Conservation (phyloP, 2,888 invertebrate genomes). For the Drosophila acutilabella region DNA sequence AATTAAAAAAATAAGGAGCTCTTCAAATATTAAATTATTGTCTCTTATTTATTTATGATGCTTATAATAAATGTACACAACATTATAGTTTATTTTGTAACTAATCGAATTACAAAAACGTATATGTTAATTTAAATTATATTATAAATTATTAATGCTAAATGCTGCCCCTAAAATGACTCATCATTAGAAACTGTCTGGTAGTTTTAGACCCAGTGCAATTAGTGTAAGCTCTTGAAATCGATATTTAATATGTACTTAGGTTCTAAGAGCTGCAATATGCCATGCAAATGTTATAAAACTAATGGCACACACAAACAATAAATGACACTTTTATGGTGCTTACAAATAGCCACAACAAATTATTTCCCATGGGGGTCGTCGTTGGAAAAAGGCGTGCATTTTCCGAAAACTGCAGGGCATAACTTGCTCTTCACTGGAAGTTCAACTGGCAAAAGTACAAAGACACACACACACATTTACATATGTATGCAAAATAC, state of each 20-base stretch:
- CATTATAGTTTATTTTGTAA: too few species aligned
- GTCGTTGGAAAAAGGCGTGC: not conserved
- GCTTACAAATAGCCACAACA: slow-evolving; percentile 56
- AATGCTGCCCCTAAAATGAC: not conserved
- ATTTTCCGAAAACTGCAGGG: slow-evolving; percentile 46
- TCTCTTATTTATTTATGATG: too few species aligned
- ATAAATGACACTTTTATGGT: slow-evolving; percentile 48
- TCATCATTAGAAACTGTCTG: not conserved
- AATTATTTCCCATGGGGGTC: slow-evolving; percentile 45
- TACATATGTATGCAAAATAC: slow-evolving; percentile 48
- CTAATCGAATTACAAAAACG: too few species aligned
- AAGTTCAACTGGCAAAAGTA: slow-evolving; percentile 47
- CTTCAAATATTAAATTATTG: too few species aligned
- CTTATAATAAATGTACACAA: too few species aligned
- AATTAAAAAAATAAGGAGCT: too few species aligned
- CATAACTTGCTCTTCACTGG: slow-evolving; percentile 48
- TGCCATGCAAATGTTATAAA: slow-evolving; percentile 43
- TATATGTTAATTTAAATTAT: too few species aligned
- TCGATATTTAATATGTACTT: slow-evolving; percentile 8
- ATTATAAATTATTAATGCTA: too few species aligned
- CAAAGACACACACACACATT: slow-evolving; percentile 12
- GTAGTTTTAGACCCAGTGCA: not conserved
- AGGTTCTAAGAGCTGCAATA: not conserved
- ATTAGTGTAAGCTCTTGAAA: not conserved
- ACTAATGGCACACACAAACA: slow-evolving; percentile 42